Percentiles rank a stretch among this genome's conserved stretches.
These are phyloP conservation scores for Acleris sparsana DNA, from an alignment of 2,888 invertebrate genomes.

Conservation along the genomic window DNA sequence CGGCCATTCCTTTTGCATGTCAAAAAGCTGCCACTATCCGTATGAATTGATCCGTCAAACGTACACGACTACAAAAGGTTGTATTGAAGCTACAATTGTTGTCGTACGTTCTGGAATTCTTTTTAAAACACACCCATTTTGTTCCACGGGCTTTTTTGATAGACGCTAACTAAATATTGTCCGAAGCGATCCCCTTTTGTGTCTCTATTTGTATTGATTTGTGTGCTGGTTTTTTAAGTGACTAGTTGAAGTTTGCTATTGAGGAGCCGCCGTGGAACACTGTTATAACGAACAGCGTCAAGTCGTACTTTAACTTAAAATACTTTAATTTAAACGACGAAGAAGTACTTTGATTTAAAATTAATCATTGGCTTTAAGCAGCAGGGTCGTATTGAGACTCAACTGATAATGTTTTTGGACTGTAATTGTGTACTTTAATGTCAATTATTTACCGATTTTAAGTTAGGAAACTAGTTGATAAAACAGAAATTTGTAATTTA, in stretches of 20 bases:
- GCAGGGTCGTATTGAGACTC: too few relatives aligned
- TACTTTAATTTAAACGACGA: too few relatives aligned
- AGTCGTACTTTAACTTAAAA: too few relatives aligned
- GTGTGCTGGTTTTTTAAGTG: neutral
- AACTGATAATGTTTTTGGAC: too few relatives aligned
- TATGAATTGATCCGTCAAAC: conserved; percentile 69
- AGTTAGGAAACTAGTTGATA: too few relatives aligned
- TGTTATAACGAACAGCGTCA: too few relatives aligned
- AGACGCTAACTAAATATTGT: conserved; percentile 26
- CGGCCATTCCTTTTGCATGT: conserved; percentile 68
- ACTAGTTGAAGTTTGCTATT: neutral
- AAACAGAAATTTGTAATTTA: too few relatives aligned
- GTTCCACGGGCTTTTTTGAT: conserved; percentile 21
- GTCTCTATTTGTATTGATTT: conserved; percentile 14
- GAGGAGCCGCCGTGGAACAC: too few relatives aligned
- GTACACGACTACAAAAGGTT: conserved; percentile 59
- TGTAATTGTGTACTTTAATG: too few relatives aligned
- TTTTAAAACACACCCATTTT: conserved; percentile 27
- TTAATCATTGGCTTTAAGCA: too few relatives aligned
- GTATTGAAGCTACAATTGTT: conserved; percentile 60
- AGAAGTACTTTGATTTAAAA: too few relatives aligned
- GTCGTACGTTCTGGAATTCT: conserved; percentile 39
- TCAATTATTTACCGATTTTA: too few relatives aligned
- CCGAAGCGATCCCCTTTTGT: conserved; percentile 14
- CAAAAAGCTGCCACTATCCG: conserved; percentile 70